Percentiles rank a stretch among this genome's conserved stretches.
These are phyloP conservation scores for Bufo gargarizans DNA, from an alignment of 2,113 vertebrate genomes.

Conservation along the genomic window DNA sequence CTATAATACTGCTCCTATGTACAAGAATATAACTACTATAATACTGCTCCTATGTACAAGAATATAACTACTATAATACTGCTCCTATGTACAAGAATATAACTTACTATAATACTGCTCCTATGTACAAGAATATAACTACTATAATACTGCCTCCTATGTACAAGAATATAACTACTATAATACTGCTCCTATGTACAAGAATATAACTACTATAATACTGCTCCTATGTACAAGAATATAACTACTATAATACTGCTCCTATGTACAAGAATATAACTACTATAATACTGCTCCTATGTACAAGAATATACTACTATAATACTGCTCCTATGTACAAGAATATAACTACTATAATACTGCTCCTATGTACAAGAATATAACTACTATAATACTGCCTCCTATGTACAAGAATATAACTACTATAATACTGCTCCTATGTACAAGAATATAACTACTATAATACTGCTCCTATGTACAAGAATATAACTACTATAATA, in stretches of 20 bases:
- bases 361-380: too few species aligned
- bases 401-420: constrained; percentile 1
- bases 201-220: background rate
- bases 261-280: background rate
- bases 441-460: too few species aligned
- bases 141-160: too few species aligned
- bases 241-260: background rate
- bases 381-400: background rate
- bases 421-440: background rate
- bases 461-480: too few species aligned
- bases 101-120: background rate
- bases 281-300: background rate
- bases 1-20: constrained; percentile 4
- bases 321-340: too few species aligned
- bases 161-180: background rate
- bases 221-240: too few species aligned
- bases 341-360: too few species aligned
- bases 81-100: background rate
- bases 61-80: constrained; percentile 5
- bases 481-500: too few species aligned
- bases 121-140: too few species aligned
- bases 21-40: constrained; percentile 13
- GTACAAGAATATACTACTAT: background rate
- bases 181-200: background rate
- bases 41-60: constrained; percentile 4